Base-by-base conservation (phyloP, 2,888 invertebrate genomes). In the Aporophyla lueneburgensis region DNA sequence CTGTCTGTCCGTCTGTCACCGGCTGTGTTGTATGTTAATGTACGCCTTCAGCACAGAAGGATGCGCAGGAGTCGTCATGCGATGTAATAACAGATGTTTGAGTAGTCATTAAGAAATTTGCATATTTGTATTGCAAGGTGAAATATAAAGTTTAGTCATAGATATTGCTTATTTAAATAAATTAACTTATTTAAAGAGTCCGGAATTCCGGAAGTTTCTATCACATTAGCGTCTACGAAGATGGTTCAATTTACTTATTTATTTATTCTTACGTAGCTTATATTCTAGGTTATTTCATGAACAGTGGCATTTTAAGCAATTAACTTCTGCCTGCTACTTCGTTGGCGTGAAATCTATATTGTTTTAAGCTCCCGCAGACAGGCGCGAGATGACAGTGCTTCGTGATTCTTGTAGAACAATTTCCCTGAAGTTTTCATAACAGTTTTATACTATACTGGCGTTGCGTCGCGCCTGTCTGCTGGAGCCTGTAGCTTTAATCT, bases 31-130 rank as follows among this genome's bases (percentile, higher is more conserved):
- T 73, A 65, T 85, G 70, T n/a, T 33, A 74, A 66, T 70, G 24
- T 49, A 69, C 78, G 71, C 86, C 86, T 81, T 68, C 69, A 40
- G 21, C 67, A 78, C 77, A 80, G 78, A 75, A 80, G 77, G 86
- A 88, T 87, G 86, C 62, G 80, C 70, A 76, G 7, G 62, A 83
- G 70, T 85, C 70, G 62, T 73, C 85, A 85, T 69, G 24, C 54
- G 24, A 19, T 66, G 53, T 72, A 67, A 58, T 80, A 71, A 27
- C 58, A 70, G 53, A 59, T 83, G 68, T 54, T 74, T 84, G 24
- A 27, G 43, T n/a, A 63, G 59, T 51, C 80, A 58, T 54, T 49
- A 33, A 51, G 4, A 62, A 5, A 82, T 81, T 83, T 62, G 51
- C 84, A 74, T 84, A 58, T 73, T 73, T 9, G 43, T 71, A 66